Evolutionary conservation across 2,113 vertebrate genomes (phyloP).

Genomic region (Opisthocomus hoazin): DNA sequence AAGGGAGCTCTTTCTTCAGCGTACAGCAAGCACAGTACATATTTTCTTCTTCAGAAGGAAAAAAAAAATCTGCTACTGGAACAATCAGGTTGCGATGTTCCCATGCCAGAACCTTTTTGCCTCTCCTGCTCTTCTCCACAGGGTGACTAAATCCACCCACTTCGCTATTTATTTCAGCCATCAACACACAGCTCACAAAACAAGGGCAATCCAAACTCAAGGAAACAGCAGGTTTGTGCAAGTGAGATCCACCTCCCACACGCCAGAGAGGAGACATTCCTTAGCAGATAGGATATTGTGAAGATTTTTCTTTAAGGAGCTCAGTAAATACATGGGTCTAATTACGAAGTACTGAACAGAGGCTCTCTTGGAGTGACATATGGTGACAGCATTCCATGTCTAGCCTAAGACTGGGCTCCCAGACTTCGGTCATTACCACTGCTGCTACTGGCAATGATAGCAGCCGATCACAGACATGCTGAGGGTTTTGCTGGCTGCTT

Average conservation of each 20-base stretch:
- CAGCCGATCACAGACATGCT: background rate
- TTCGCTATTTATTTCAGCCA: conserved; percentile 13
- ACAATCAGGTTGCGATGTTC: conserved; percentile 25
- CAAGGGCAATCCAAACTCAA: conserved; percentile 13
- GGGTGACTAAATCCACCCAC: conserved; percentile 37
- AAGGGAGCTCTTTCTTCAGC: background rate
- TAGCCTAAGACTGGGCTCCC: background rate
- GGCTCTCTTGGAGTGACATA: background rate
- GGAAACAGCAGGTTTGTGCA: conserved; percentile 5
- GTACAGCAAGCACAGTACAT: background rate
- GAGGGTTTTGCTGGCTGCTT: conserved; percentile 16
- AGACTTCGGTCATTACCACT: conserved; percentile 9
- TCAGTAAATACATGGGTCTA: background rate
- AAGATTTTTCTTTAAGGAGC: background rate
- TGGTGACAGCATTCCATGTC: background rate
- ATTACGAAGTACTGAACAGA: background rate
- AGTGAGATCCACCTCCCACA: conserved; percentile 27
- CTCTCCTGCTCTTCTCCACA: background rate
- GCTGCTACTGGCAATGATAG: background rate
- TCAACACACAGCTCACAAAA: conserved; percentile 40
- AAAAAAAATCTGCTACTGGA: conserved; percentile 1
- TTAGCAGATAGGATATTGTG: background rate
- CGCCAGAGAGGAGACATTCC: background rate
- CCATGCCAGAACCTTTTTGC: conserved; percentile 16
- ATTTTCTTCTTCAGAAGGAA: background rate